Base-by-base conservation (phyloP, 35 echinoderm and acorn worm genomes). In the Stichopus chloronotus region DNA sequence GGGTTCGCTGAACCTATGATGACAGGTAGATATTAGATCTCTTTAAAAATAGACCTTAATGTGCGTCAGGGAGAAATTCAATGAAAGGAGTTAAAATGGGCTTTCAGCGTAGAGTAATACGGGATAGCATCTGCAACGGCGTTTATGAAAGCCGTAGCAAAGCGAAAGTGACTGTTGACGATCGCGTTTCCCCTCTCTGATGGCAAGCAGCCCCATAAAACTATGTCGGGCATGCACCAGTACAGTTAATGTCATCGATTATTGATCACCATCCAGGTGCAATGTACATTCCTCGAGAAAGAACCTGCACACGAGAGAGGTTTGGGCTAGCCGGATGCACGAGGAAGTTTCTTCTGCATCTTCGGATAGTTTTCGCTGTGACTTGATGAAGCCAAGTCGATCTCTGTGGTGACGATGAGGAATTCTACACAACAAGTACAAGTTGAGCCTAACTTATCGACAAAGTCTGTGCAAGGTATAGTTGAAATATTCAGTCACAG, bases 221-320 rank as follows among this genome's bases (percentile, higher is more conserved):
- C 56, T 85, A 85, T 85, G 82, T 85, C 55, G 82, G 58, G 82
- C 82, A 85, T 58, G 82, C 82, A 58, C 12, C 55, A 20, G 57
- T 85, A 85, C 55, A 17, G 82, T 85, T 85, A 85, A 85, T 85
- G 82, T 85, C 82, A 85, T 56, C 52, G 55, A 58, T 85, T 85
- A 85, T 85, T 85, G 82, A 85, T 85, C 82, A 16, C 82, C 56
- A 56, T 85, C 82, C 82, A 85, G 82, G 82, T 85, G 82, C 82
- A 85, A 22, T 56, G 57, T 58, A 58, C 82, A 85, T 85, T 85
- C 82, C 57, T 85, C 82, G 22, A 74, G 69, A 43, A 43, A 43
- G 30, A 43, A 43, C 30, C 30, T 43, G 30, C 30, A 43, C 30
- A 1, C 30, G 30, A 43, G 30, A 43, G 30, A 43, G n/a, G n/a